Base-by-base conservation (phyloP, 2,113 vertebrate genomes). In the Andinoacara biseriatus region DNA sequence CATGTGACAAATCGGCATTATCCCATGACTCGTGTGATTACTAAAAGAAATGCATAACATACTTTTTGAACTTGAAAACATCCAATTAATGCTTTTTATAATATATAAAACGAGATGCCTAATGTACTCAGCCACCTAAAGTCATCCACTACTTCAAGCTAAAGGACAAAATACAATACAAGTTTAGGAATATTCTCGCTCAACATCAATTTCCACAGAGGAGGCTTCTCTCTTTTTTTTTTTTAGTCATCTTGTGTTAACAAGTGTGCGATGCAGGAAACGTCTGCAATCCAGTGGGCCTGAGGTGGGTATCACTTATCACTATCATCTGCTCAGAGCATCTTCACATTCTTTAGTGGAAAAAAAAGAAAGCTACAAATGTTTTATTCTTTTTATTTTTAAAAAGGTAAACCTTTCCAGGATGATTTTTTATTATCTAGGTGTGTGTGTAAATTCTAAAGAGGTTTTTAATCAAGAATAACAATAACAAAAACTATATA, bases 161-260 rank as follows among this genome's bases (percentile, higher is more conserved):
- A 95, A 93, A 94, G 92, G 94, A 95, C 92, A 91, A 94, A 94
- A 91, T 94, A 95, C 94, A 63, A 93, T 94, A 95, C 91, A 92
- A 90, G 78, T 88, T 93, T 31, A 92, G 88, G 85, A 94, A 90
- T 90, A 90, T 91, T 89, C 78, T 88, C 86, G 82, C 90, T 89
- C 75, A 93, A 93, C 92, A 94, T 91, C 88, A 87, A 91, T 90
- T 94, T 94, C 61, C 92, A 93, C 92, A 93, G 86, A 91, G 81
- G 83, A 86, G 78, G 60, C 80, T 49, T 67, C 31, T n/a, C 74
- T 24, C 52, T 14, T 38, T 81, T 43, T 76, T 63, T 80, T 79
- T 79, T 74, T 67, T 76, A n/a, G 72, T 31, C 69, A 65, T 76
- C 22, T 74, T 87, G 86, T 89, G 86, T 77, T 89, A 77, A 90